A percentile compares a stretch with the other conserved stretches of the same genome.
Evolutionary conservation across 2,888 invertebrate genomes (phyloP).

Genomic region (Meteorus colon): DNA sequence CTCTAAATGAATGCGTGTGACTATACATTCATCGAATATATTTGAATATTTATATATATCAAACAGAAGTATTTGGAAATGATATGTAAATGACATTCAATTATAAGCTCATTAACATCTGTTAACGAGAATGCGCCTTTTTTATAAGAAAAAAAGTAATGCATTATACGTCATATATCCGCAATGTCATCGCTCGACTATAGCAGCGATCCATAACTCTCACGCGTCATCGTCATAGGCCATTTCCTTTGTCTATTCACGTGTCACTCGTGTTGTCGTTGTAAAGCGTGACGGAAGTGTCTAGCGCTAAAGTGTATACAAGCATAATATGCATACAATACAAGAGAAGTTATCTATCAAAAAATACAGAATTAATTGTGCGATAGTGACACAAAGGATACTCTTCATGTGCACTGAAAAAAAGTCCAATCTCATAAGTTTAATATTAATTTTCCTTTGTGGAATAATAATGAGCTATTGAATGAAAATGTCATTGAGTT

Average conservation of each 20-base stretch:
- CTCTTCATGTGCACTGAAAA: not conserved
- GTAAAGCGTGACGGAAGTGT: constrained; percentile 34
- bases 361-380: constrained; percentile 14
- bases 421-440: not conserved
- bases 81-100: constrained; percentile 12
- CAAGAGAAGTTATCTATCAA: not conserved
- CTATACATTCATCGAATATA: not conserved
- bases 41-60: not conserved
- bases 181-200: constrained; percentile 46
- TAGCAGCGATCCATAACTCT: constrained; percentile 41
- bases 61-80: not conserved
- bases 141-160: constrained; percentile 12
- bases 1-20: constrained; percentile 71
- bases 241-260: constrained; percentile 35
- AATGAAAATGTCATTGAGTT: constrained; percentile 17
- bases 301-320: not conserved
- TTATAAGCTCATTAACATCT: constrained; percentile 34
- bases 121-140: constrained; percentile 17
- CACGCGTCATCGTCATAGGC: constrained; percentile 36
- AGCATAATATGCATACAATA: not conserved
- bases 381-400: constrained; percentile 28
- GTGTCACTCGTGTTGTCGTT: constrained; percentile 18
- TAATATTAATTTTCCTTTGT: not conserved
- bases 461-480: constrained; percentile 8
- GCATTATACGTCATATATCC: constrained; percentile 13